Evolutionary conservation across 2,113 vertebrate genomes (phyloP).

Genomic region (Oxyruncus cristatus): DNA sequence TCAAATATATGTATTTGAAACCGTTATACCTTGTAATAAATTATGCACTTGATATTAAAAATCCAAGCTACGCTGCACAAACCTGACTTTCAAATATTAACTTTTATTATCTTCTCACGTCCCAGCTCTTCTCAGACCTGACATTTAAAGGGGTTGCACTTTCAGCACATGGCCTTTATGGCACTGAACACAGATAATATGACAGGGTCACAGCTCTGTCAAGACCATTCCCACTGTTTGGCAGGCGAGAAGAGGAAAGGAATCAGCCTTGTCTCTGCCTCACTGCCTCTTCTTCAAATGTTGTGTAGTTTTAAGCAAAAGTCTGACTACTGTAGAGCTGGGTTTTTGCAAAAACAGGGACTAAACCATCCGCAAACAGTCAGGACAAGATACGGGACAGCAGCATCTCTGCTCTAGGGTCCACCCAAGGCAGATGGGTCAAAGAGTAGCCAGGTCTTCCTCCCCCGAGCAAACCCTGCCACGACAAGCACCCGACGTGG

Average conservation of each 20-base stretch:
- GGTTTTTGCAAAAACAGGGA: background rate
- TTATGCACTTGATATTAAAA: conserved; percentile 51
- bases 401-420: background rate
- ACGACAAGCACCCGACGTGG: accelerated
- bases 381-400: background rate
- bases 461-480: background rate
- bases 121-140: background rate
- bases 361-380: background rate
- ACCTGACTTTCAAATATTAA: background rate
- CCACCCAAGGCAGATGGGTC: background rate
- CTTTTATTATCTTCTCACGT: background rate
- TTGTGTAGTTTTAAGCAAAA: background rate
- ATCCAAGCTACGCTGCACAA: background rate
- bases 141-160: conserved; percentile 25
- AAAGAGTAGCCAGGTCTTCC: background rate
- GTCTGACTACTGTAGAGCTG: background rate
- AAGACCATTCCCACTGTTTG: background rate
- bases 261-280: background rate
- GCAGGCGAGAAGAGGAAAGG: background rate
- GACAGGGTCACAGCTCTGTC: background rate
- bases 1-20: conserved; percentile 35
- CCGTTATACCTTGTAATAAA: conserved; percentile 31
- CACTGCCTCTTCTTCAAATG: background rate
- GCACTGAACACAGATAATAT: background rate
- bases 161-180: background rate